Percentiles rank a stretch among this genome's conserved stretches.
These are phyloP conservation scores for Dynastes hyllus DNA, from an alignment of 2,888 invertebrate genomes.

Conservation along the genomic window DNA sequence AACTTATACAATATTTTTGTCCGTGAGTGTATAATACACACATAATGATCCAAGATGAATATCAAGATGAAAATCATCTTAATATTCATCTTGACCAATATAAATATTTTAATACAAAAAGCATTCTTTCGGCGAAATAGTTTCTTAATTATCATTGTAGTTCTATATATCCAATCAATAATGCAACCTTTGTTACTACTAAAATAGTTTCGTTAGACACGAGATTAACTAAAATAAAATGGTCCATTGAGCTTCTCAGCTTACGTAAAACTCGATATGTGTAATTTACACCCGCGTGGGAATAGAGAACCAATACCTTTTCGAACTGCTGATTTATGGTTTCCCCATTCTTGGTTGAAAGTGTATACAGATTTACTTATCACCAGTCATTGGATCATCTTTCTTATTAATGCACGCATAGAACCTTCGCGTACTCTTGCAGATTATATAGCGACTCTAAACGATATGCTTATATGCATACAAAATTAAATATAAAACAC, in stretches of 20 bases:
- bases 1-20: too few species aligned
- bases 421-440: background rate
- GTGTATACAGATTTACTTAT: slow-evolving; percentile 4
- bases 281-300: slow-evolving; percentile 38
- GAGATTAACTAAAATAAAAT: slow-evolving; percentile 7
- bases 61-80: too few species aligned
- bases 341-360: slow-evolving; percentile 38
- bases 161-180: too few species aligned
- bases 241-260: slow-evolving; percentile 32
- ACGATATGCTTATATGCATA: too few species aligned
- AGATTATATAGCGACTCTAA: too few species aligned
- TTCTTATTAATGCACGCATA: background rate
- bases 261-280: slow-evolving; percentile 39
- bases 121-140: too few species aligned
- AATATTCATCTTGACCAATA: too few species aligned
- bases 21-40: too few species aligned
- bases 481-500: too few species aligned
- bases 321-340: slow-evolving; percentile 36
- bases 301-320: slow-evolving; percentile 31
- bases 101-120: too few species aligned
- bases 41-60: too few species aligned
- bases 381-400: background rate
- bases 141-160: too few species aligned
- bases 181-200: background rate
- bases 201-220: background rate